phyloP scores from a whole-genome alignment of 2,113 vertebrate genomes.

The Sorex araneus region DNA sequence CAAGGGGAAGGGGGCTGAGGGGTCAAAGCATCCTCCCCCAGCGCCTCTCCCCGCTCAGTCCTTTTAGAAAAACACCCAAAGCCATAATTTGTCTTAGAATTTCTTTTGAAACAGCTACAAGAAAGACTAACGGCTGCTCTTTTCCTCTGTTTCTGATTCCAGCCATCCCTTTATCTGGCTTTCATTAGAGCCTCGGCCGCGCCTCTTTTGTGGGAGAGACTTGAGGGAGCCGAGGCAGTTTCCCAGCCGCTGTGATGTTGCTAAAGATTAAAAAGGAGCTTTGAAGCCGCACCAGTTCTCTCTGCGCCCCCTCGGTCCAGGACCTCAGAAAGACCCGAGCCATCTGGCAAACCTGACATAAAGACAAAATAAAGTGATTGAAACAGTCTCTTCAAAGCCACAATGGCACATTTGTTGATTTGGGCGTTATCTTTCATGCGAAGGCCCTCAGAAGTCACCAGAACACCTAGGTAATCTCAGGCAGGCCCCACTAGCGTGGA shows the following conservation, averaged over 20 bases:
- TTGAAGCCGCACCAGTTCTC: slow-evolving; percentile 96
- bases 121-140: slow-evolving; percentile 92
- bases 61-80: slow-evolving; percentile 92
- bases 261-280: slow-evolving; percentile 99
- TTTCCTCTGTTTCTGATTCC: slow-evolving; percentile 93
- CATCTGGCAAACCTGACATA: slow-evolving; percentile 96
- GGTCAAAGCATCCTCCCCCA: slow-evolving; percentile 90
- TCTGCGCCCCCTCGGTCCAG: slow-evolving; percentile 94
- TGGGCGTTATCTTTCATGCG: slow-evolving; percentile 96
- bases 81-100: slow-evolving; percentile 93
- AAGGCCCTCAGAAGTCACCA: slow-evolving; percentile 93
- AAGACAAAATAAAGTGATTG: slow-evolving; percentile 96
- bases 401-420: slow-evolving; percentile 95
- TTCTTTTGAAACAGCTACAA: slow-evolving; percentile 92
- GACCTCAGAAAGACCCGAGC: slow-evolving; percentile 96
- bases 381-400: slow-evolving; percentile 95
- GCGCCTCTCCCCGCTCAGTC: slow-evolving; percentile 89
- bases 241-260: slow-evolving; percentile 98
- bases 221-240: slow-evolving; percentile 97
- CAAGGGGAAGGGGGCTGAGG: slow-evolving; percentile 88
- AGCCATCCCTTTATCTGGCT: slow-evolving; percentile 98
- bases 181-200: slow-evolving; percentile 97
- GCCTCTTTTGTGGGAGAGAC: slow-evolving; percentile 96
- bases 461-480: slow-evolving; percentile 96
- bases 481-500: slow-evolving; percentile 89